Evolutionary conservation across 2,888 invertebrate species (phyloP).

Genomic region (Tholera decimalis): DNA sequence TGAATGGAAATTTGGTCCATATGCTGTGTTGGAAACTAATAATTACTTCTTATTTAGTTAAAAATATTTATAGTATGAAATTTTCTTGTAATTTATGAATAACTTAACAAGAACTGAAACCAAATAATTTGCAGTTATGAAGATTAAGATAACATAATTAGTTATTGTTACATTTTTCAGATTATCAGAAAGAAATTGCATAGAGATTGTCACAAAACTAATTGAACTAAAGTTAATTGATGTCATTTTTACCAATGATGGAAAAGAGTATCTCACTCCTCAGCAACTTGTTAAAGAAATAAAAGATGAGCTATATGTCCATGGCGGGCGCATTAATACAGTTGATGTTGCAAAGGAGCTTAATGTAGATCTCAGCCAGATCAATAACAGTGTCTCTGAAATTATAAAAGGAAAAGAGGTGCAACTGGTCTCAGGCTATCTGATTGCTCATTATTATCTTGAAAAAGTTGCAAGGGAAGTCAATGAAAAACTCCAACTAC

Average conservation of each 20-base stretch:
- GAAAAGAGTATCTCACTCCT: slow-evolving; percentile 99
- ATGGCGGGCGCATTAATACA: slow-evolving; percentile 97
- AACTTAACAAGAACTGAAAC: background rate
- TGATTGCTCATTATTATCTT: slow-evolving; percentile 96
- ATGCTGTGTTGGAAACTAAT: background rate
- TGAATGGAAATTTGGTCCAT: slow-evolving; percentile 5
- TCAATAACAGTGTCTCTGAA: slow-evolving; percentile 92
- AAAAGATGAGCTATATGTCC: slow-evolving; percentile 96
- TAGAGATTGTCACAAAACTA: slow-evolving; percentile 98
- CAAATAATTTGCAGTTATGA: background rate
- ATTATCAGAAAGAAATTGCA: slow-evolving; percentile 98
- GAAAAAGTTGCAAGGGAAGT: slow-evolving; percentile 97
- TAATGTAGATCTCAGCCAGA: slow-evolving; percentile 96
- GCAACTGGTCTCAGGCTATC: slow-evolving; percentile 96
- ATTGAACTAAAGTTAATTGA: slow-evolving; percentile 96
- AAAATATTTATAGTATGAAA: too few relatives aligned
- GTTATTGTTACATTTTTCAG: slow-evolving; percentile 92
- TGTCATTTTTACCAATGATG: slow-evolving; percentile 98
- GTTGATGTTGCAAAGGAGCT: slow-evolving; percentile 97
- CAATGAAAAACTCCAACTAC: slow-evolving; percentile 97
- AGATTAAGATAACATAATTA: background rate
- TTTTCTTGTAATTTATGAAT: background rate
- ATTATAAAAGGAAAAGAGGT: slow-evolving; percentile 94
- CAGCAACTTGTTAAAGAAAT: slow-evolving; percentile 97
- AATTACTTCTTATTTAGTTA: background rate